A percentile compares a stretch with the other conserved stretches of the same genome.
Conservation (phyloP, 2,113 vertebrate species). For the Chelonoidis abingdonii region DNA sequence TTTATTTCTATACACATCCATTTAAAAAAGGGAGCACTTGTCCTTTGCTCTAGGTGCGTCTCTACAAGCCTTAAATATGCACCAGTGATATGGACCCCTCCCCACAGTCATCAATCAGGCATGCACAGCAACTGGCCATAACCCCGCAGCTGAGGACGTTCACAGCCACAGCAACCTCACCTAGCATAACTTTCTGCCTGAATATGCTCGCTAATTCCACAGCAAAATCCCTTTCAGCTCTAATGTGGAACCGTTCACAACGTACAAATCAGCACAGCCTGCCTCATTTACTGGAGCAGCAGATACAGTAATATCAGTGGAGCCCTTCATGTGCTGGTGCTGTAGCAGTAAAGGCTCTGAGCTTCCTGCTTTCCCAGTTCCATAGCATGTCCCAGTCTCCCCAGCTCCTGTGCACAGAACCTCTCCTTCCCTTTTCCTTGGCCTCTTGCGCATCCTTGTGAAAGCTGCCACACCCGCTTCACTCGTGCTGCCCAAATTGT, state of each 20-base stretch:
- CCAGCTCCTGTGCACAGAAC: neutral
- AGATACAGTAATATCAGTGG: neutral
- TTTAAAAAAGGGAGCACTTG: neutral
- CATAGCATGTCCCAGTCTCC: neutral
- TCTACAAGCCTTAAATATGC: neutral
- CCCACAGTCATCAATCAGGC: neutral
- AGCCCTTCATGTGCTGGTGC: neutral
- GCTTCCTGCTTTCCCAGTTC: neutral
- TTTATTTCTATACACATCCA: neutral
- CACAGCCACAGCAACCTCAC: neutral
- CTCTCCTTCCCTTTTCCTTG: neutral
- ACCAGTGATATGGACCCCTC: neutral
- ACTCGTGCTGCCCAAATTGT: neutral
- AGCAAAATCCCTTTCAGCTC: accelerated
- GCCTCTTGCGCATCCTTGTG: neutral
- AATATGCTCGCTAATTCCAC: accelerated
- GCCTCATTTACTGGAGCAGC: neutral
- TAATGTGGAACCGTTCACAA: neutral
- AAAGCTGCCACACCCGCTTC: neutral
- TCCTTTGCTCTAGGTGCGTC: neutral
- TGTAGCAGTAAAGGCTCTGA: neutral
- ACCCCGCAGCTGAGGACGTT: neutral
- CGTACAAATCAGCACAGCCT: neutral
- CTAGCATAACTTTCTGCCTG: neutral
- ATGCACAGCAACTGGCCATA: neutral